These are phyloP conservation scores for Oryzias javanicus DNA, from an alignment of 2,113 vertebrate species.

Conservation along the genomic window DNA sequence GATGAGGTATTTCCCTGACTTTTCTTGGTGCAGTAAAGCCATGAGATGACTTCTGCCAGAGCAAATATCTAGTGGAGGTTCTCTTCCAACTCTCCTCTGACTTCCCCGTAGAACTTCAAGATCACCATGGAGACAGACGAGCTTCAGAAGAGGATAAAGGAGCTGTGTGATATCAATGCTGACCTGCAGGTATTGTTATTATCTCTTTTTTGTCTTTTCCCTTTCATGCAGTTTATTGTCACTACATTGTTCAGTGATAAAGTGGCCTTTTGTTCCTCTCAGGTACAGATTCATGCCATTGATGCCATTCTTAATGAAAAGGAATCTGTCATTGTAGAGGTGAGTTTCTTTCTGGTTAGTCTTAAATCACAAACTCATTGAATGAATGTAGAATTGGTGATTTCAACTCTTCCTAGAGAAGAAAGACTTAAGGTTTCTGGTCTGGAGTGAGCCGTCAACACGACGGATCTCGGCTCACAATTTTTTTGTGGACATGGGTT, in stretches of 20 bases:
- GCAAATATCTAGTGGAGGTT: neutral
- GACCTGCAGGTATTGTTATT: constrained; percentile 81
- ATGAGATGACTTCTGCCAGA: neutral
- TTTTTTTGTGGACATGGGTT: too few relatives aligned
- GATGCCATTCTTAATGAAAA: constrained; percentile 77
- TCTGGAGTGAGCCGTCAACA: too few relatives aligned
- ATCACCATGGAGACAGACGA: constrained; percentile 77
- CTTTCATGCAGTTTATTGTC: neutral
- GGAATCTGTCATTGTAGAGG: constrained; percentile 80
- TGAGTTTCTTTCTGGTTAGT: constrained; percentile 44
- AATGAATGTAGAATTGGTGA: too few relatives aligned
- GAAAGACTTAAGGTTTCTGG: too few relatives aligned
- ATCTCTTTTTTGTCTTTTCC: neutral
- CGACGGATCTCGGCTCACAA: too few relatives aligned
- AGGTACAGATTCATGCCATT: constrained; percentile 81
- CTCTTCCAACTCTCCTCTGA: constrained; percentile 8
- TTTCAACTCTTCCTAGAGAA: too few relatives aligned
- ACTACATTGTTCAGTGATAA: neutral
- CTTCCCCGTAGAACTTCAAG: constrained; percentile 80
- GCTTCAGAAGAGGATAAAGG: constrained; percentile 82
- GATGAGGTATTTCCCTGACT: constrained; percentile 79
- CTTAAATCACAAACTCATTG: too few relatives aligned
- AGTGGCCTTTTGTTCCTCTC: constrained; percentile 1
- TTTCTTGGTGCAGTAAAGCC: neutral
- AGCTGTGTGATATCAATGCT: constrained; percentile 76